These are phyloP conservation scores for Lepeophtheirus nordmannii DNA, from an alignment of 2,888 invertebrate species.

Conservation along the genomic window DNA sequence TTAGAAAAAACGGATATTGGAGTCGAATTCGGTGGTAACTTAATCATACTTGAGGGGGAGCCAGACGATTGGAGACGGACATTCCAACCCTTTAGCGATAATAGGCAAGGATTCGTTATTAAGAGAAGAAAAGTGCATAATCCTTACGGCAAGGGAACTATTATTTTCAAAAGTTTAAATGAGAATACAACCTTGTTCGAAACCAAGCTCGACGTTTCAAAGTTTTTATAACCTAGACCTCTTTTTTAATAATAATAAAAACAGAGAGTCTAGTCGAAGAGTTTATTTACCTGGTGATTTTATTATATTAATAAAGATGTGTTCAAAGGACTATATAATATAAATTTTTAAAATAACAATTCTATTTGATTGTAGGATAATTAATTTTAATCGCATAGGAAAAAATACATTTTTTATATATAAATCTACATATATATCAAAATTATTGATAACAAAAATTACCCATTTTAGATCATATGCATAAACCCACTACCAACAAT, in stretches of 20 bases:
- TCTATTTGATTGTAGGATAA: constrained; percentile 1
- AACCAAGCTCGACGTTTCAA: constrained; percentile 16
- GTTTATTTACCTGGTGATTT: constrained; percentile 4
- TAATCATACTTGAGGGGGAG: neutral
- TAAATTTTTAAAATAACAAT: neutral
- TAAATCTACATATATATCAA: neutral
- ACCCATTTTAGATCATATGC: no score
- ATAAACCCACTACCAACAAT: no score
- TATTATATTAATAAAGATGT: neutral
- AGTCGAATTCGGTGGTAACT: constrained; percentile 16
- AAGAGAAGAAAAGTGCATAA: constrained; percentile 19
- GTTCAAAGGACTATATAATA: neutral
- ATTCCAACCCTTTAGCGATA: constrained; percentile 18
- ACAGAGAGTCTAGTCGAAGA: neutral
- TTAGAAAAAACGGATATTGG: constrained; percentile 9
- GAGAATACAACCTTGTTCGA: constrained; percentile 10
- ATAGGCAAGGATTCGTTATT: neutral
- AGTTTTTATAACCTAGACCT: constrained; percentile 13
- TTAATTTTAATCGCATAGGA: constrained; percentile 6
- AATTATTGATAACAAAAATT: no score
- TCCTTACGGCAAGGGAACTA: constrained; percentile 19
- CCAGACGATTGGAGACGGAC: constrained; percentile 12
- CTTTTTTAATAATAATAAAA: neutral
- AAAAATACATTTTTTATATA: constrained; percentile 3
- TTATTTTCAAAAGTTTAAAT: constrained; percentile 6